A percentile compares a stretch with the other conserved stretches of the same genome.
Evolutionary conservation across 2,888 invertebrate species (phyloP).

Genomic region (Helobdella robusta): DNA sequence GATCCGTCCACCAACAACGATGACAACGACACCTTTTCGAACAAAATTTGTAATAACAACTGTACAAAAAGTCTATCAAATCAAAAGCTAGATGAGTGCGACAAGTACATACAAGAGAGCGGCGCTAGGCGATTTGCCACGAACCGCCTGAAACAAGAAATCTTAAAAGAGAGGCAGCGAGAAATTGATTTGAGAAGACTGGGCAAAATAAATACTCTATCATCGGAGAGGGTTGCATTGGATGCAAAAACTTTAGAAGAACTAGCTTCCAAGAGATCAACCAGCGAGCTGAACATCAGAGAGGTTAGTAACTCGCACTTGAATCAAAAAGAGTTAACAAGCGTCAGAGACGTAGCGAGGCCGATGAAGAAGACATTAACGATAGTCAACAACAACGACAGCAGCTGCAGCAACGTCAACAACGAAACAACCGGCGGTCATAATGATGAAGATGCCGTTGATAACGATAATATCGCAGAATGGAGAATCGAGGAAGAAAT

Average conservation of each 20-base stretch:
- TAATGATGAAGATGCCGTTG: background rate
- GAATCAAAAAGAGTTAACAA: background rate
- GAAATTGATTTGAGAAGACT: constrained; percentile 70
- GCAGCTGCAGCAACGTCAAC: background rate
- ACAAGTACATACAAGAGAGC: constrained; percentile 23
- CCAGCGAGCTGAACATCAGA: background rate
- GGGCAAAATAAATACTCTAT: constrained; percentile 55
- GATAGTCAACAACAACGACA: background rate
- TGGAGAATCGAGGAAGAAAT: constrained; percentile 27
- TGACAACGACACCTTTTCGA: too few species aligned
- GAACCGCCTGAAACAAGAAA: constrained; percentile 76
- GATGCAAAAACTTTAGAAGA: background rate
- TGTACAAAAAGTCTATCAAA: background rate
- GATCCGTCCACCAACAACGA: background rate
- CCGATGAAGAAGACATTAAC: background rate
- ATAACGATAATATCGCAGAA: background rate
- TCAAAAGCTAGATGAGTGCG: background rate
- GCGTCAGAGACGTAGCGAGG: background rate
- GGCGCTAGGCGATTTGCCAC: constrained; percentile 50
- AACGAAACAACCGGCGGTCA: background rate
- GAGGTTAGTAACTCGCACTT: background rate
- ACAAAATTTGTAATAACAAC: too few species aligned
- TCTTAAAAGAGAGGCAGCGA: constrained; percentile 71
- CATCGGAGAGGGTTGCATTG: constrained; percentile 53
- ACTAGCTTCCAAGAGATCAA: background rate